Evolutionary conservation across 2,797 vertebrate genomes (phyloP).

Genomic region (Hephaestus fuliginosus): DNA sequence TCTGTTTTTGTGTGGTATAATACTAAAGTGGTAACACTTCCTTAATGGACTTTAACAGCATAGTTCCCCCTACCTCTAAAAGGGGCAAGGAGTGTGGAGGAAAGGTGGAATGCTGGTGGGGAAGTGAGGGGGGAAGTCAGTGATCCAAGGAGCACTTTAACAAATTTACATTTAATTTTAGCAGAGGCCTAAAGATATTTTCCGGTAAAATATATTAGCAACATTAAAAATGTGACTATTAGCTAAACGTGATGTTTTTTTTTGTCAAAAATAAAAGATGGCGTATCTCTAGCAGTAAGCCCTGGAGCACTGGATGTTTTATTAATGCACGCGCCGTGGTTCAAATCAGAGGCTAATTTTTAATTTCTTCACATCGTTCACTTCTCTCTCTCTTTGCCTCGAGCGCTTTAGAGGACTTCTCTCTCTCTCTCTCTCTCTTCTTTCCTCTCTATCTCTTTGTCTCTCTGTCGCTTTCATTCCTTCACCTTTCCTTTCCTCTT

Average conservation of each 20-base stretch:
- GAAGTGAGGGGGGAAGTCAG: conserved; percentile 73
- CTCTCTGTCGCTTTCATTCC: conserved; percentile 35
- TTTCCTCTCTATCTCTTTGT: conserved; percentile 30
- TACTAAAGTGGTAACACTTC: conserved; percentile 47
- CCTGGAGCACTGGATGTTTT: conserved; percentile 87
- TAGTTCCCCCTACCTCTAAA: conserved; percentile 67
- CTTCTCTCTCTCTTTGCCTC: conserved; percentile 83
- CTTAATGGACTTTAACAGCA: conserved; percentile 68
- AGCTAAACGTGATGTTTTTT: conserved; percentile 78
- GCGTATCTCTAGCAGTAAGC: conserved; percentile 82
- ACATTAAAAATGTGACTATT: conserved; percentile 87
- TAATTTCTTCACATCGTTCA: conserved; percentile 90
- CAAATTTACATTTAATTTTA: conserved; percentile 89
- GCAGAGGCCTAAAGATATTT: conserved; percentile 88
- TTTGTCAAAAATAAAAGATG: conserved; percentile 87
- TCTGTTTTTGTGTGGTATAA: conserved; percentile 39
- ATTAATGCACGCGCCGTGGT: conserved; percentile 87
- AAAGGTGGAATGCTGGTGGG: conserved; percentile 71
- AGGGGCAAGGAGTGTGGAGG: conserved; percentile 60
- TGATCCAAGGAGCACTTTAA: conserved; percentile 87
- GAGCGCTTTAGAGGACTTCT: conserved; percentile 80
- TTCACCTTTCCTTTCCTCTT: conserved; percentile 26
- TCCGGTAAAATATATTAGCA: conserved; percentile 85
- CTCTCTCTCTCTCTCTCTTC: conserved; percentile 48
- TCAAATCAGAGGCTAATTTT: conserved; percentile 89